Evolutionary conservation across 1,140 invertebrate species (phyloP), one percentile per base, ranked within the genome.

Genomic region (Protaetia brevitarsis): DNA sequence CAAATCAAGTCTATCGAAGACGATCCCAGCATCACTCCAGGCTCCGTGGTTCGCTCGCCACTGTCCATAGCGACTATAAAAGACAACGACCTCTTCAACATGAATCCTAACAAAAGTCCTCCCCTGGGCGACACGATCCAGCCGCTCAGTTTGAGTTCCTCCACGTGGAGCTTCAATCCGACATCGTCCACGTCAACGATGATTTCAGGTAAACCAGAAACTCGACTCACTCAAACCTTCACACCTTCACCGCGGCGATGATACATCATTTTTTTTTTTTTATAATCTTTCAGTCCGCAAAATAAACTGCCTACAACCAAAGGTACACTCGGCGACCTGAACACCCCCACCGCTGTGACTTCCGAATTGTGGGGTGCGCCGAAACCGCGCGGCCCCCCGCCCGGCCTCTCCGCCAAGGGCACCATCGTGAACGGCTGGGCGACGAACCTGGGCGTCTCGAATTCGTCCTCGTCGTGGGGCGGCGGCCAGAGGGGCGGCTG

Each of bases 1-100:
- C 91, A 94, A 83, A 91, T 95, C 81, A 97, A 97, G 81, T 95
- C 87, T 76, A 94, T 97, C 69, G 96, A 98, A 82, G 96, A 98
- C 81, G 96, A 98, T 83, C 96, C 96, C 61, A 95, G 91, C 74
- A 93, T 98, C 76, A 98, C 96, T 65, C 96, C 96, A 21, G 96
- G 96, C 29, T 96, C 94, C 56, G 93, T 97, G 64, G 92, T 93
- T 65, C 88, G 93, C 71, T 96, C 93, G 69, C 92, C 91, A 68
- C 83, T 95, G 67, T 95, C 89, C 19, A 79, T 95, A 67, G 90
- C 91, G 68, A 88, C 91, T 56, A 92, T 95, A 72, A 96, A 96
- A 81, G 94, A 96, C 78, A 83, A 89, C 11, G 91, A 94, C 70
- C 86, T 93, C 74, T 88, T 93, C 71, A 86, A 85, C 56, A 83